Evolutionary conservation across 2,113 vertebrate species (phyloP).

Genomic region (Syngnathus floridae): DNA sequence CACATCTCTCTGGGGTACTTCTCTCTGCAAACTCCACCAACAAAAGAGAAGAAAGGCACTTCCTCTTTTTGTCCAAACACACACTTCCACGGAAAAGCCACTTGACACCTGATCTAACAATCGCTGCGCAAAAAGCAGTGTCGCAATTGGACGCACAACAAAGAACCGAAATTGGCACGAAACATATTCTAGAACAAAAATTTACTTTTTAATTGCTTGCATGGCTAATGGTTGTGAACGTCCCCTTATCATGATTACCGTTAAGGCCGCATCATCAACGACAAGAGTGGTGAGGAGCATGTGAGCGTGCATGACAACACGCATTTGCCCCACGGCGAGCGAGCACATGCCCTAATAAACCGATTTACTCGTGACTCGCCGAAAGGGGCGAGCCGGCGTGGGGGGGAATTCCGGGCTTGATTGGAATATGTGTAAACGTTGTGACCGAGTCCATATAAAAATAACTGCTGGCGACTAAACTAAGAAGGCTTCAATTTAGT

Average conservation of each 20-base stretch:
- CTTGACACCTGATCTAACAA: slow-evolving; percentile 18
- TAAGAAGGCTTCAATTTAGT: slow-evolving; percentile 8
- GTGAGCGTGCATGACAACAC: slow-evolving; percentile 37
- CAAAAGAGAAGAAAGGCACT: slow-evolving; percentile 47
- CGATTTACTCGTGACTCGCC: slow-evolving; percentile 28
- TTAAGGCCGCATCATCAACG: slow-evolving; percentile 12
- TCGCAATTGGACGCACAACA: slow-evolving; percentile 14
- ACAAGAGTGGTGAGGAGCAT: slow-evolving; percentile 22
- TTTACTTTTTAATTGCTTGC: not conserved
- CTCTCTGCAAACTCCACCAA: slow-evolving; percentile 36
- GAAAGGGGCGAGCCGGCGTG: slow-evolving; percentile 12
- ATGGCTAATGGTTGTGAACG: not conserved
- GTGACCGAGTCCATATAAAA: slow-evolving; percentile 13
- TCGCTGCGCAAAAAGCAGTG: not conserved
- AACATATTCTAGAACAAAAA: not conserved
- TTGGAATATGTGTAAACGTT: slow-evolving; percentile 3
- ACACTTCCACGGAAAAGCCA: slow-evolving; percentile 7
- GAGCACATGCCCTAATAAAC: slow-evolving; percentile 54
- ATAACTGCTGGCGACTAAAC: slow-evolving; percentile 13
- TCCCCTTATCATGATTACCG: no score
- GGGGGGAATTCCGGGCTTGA: slow-evolving; percentile 14
- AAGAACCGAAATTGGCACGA: not conserved
- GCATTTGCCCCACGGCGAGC: slow-evolving; percentile 42
- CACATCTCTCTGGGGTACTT: slow-evolving; percentile 45
- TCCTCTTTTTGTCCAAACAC: slow-evolving; percentile 38